Evolutionary conservation across 2,797 vertebrate species (phyloP).

Genomic region (Anas bernieri): DNA sequence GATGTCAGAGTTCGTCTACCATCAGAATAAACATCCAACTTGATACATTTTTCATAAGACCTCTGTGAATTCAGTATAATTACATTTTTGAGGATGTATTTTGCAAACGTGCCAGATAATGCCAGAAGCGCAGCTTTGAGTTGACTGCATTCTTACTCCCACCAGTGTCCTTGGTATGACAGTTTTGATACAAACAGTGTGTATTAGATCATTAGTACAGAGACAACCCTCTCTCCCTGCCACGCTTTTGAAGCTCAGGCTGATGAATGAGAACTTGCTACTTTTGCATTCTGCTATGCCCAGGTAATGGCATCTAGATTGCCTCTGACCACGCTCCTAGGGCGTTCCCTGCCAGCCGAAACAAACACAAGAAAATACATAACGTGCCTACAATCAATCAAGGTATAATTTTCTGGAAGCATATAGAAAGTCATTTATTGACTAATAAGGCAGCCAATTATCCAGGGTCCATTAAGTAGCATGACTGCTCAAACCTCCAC

Average conservation of each 20-base stretch:
- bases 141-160: conserved; percentile 23
- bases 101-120: conserved; percentile 34
- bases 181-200: conserved; percentile 41
- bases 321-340: background rate
- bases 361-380: conserved; percentile 4
- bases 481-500: background rate
- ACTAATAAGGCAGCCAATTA: conserved; percentile 30
- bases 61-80: conserved; percentile 50
- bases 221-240: conserved; percentile 8
- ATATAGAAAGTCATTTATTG: conserved; percentile 1
- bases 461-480: background rate
- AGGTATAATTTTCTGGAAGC: background rate
- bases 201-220: conserved; percentile 42
- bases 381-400: background rate
- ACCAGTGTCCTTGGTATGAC: conserved; percentile 54
- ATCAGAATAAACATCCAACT: conserved; percentile 12
- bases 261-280: conserved; percentile 28
- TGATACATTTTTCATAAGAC: conserved; percentile 32
- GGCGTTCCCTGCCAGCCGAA: conserved; percentile 3
- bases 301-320: background rate
- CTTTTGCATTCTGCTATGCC: background rate
- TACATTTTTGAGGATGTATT: conserved; percentile 25
- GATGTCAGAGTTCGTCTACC: conserved; percentile 5
- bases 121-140: conserved; percentile 40
- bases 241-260: conserved; percentile 18